Base-by-base conservation (phyloP, 2,113 vertebrate species). In the Syrrhaptes paradoxus region DNA sequence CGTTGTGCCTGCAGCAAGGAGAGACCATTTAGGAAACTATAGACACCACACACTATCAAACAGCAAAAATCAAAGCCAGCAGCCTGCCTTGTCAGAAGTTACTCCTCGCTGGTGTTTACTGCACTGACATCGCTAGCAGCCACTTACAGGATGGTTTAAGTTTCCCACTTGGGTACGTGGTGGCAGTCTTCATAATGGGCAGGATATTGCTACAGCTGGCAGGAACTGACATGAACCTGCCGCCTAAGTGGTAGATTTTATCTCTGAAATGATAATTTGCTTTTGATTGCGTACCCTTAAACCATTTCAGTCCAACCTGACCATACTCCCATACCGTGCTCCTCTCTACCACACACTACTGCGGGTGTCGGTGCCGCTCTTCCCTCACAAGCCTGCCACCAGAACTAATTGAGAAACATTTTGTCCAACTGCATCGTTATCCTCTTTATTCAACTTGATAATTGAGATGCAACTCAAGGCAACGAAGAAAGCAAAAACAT, bases 141-240 rank as follows among this genome's bases (percentile, higher is more conserved):
- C 52, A 43, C 75, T 93, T 59, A 74, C 1, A 4, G 80, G 52
- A 68, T 21, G 38, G 57, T 90, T 95, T 85, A 84, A 91, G 61
- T 79, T 88, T n/a, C 93, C 85, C 19, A 0, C 83, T 32, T 67
- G 19, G 3, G 4, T 48, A 82, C 71, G 62, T 2, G 4, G 41
- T 6, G 7, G 32, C 59, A 86, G 71, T 7, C 85, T 51, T 52
- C 52, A 11, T 38, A 78, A 75, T 7, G 38, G 38, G 89, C 59
- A 82, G 49, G 79, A 87, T 80, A 38, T 31, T 26, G 76, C 41
- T 88, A 78, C 46, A 89, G 89, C 75, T 61, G 61, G 19, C 65
- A 95, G 90, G 58, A 90, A 88, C 41, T 16, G 48, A 92, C 72
- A 84, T 89, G 62, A 95, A 89, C 79, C 85, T 94, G 72, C 57